phyloP scores from a whole-genome alignment of 1,140 invertebrate genomes.

The Hestina assimilis region DNA sequence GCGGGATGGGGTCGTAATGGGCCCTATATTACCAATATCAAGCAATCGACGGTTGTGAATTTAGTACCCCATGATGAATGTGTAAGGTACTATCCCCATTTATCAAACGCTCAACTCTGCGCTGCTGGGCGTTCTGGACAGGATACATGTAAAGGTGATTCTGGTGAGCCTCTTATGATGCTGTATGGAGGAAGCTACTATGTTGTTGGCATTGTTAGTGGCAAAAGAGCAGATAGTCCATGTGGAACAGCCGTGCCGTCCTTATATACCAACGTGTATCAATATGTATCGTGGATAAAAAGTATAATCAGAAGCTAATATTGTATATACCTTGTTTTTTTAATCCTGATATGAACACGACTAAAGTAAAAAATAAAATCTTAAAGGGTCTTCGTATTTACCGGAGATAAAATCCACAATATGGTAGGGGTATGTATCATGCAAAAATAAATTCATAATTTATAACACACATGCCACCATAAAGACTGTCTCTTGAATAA shows the following conservation, averaged over 20 bases:
- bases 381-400: too few relatives aligned
- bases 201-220: slow-evolving; percentile 60
- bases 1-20: slow-evolving; percentile 65
- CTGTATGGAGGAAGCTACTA: slow-evolving; percentile 51
- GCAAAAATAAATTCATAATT: too few relatives aligned
- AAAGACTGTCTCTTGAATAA: background rate
- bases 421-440: too few relatives aligned
- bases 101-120: slow-evolving; percentile 49
- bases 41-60: slow-evolving; percentile 59
- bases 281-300: slow-evolving; percentile 60
- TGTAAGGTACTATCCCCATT: slow-evolving; percentile 39
- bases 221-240: slow-evolving; percentile 56
- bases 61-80: slow-evolving; percentile 53
- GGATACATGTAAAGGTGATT: slow-evolving; percentile 68
- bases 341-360: background rate
- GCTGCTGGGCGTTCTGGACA: slow-evolving; percentile 56
- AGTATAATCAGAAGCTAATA: slow-evolving; percentile 42
- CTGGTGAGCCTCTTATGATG: slow-evolving; percentile 65
- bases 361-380: too few relatives aligned
- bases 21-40: slow-evolving; percentile 42
- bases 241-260: slow-evolving; percentile 64
- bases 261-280: slow-evolving; percentile 61
- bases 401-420: too few relatives aligned
- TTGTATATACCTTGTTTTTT: background rate
- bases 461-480: too few relatives aligned